Evolutionary conservation across 2,113 vertebrate genomes (phyloP), one percentile per base, ranked within the genome.

Genomic region (Cathartes aura): DNA sequence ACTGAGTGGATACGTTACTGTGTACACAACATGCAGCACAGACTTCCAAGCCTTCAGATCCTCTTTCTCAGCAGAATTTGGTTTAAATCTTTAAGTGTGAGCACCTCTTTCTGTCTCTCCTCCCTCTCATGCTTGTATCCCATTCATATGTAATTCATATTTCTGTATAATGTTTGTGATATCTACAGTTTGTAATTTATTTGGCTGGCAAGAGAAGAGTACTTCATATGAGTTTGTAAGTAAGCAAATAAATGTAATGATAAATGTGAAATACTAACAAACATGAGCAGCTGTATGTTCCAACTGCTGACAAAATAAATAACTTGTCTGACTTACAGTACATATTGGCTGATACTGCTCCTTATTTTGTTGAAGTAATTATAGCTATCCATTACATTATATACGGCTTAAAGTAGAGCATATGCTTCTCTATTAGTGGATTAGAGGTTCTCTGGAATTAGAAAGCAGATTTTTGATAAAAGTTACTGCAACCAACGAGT

Each of bases 261-360:
- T 84, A 32, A 87, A 52, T 88, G 56, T 92, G 40, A 93, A 94
- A 74, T 74, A 47, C 11, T 64, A 85, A 80, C 34, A 93, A 86
- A 86, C 38, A 83, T 8, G 22, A 94, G 24, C 52, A 94, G 76
- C 84, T 84, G 19, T 91, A 76, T 79, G 63, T 86, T 94, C 32
- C 43, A 78, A 66, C 36, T 79, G 89, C 67, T 93, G 84, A 66
- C 34, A 87, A 92, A 91, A 92, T 96, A 96, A 88, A 90, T 66
- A 84, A 45, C 34, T 87, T 96, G 85, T 70, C 82, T 95, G 90
- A 60, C 56, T 94, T 82, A 75, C 84, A 95, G 76, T 58, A 47
- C 17, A 29, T 53, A 23, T 18, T 70, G 40, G 11, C 53, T 95
- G 42, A 74, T 58, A 73, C 19, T 43, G 3, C 56, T 90, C 30